phyloP scores from a whole-genome alignment of 2,797 vertebrate species.

The Remorina albescens region DNA sequence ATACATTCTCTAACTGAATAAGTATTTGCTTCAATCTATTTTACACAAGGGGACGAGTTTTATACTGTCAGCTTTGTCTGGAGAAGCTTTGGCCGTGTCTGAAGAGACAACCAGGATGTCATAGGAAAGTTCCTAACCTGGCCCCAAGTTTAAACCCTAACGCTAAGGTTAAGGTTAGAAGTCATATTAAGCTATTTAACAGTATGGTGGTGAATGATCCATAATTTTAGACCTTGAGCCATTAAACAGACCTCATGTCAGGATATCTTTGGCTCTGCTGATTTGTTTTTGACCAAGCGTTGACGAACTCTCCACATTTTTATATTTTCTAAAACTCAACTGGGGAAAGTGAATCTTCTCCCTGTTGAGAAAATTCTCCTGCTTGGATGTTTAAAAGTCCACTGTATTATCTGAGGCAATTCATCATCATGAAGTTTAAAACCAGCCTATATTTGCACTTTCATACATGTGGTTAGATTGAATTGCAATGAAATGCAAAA shows the following conservation, averaged over 20 bases:
- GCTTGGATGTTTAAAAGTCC: too few species aligned
- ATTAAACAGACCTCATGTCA: not conserved
- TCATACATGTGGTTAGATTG: not conserved
- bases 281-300: not conserved
- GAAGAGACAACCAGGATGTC: not conserved
- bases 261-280: not conserved
- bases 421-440: not conserved
- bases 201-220: not conserved
- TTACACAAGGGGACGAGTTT: not conserved
- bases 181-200: not conserved
- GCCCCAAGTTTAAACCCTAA: too few species aligned
- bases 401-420: too few species aligned
- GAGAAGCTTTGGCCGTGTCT: too few species aligned
- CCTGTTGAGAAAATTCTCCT: not conserved
- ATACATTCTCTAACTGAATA: not conserved
- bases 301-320: not conserved
- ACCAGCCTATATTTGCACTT: not conserved
- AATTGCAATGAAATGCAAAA: not conserved
- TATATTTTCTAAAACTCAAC: not conserved
- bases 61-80: not conserved
- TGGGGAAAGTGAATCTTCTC: too few species aligned
- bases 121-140: not conserved
- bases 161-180: too few species aligned
- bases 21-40: not conserved
- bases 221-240: not conserved